These are phyloP conservation scores for Melinopterus prodromus DNA, from an alignment of 2,888 invertebrate genomes.

Conservation along the genomic window DNA sequence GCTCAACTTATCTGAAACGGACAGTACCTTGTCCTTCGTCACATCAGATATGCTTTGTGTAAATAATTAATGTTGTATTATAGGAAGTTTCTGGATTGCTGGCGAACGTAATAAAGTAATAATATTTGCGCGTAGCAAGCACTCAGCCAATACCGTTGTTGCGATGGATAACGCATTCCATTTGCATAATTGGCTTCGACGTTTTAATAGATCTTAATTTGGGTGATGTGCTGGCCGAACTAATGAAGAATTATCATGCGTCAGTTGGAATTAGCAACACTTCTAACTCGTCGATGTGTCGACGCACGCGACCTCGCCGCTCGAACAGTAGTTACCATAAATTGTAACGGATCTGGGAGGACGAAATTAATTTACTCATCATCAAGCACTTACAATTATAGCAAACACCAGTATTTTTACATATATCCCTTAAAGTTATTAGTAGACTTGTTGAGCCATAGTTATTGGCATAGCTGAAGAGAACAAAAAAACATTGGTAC, in stretches of 20 bases:
- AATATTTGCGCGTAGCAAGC: neutral
- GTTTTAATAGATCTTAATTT: slow-evolving; percentile 22
- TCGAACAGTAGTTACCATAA: slow-evolving; percentile 21
- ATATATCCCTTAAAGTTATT: too few species aligned
- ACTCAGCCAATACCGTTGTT: neutral
- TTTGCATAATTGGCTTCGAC: slow-evolving; percentile 22
- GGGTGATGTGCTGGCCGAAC: slow-evolving; percentile 9
- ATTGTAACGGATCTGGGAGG: slow-evolving; percentile 10
- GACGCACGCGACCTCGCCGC: slow-evolving; percentile 7
- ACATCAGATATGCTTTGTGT: too few species aligned
- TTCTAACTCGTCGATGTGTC: slow-evolving; percentile 13
- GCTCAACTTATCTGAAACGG: too few species aligned
- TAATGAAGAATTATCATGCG: slow-evolving; percentile 25
- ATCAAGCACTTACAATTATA: neutral
- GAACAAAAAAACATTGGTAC: too few species aligned
- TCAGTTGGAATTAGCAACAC: slow-evolving; percentile 6
- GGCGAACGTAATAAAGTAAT: too few species aligned
- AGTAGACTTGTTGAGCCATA: too few species aligned
- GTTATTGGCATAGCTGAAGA: too few species aligned
- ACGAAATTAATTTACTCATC: neutral
- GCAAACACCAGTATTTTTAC: too few species aligned
- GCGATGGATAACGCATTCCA: neutral
- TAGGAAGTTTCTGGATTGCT: too few species aligned
- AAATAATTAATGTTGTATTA: too few species aligned
- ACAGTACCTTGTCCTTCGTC: too few species aligned